Evolutionary conservation across 2,113 vertebrate genomes (phyloP), one percentile per base, ranked within the genome.

Genomic region (Piaya cayana): DNA sequence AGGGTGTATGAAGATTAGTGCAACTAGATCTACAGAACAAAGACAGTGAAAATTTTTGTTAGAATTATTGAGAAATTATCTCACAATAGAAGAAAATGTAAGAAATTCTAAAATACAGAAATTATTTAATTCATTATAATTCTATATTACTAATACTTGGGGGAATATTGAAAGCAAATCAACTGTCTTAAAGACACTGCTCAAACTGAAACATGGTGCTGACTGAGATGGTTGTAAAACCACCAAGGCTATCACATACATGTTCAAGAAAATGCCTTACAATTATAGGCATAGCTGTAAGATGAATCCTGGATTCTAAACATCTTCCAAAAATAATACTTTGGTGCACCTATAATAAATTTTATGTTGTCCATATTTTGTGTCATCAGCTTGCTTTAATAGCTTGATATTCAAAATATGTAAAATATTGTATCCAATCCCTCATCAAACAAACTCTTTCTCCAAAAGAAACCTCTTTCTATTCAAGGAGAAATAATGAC

Each of bases 161-260:
- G 5, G 86, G 11, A 49, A 86, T 39, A 79, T 1, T 68, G 26
- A 52, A 65, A 90, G 47, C 2, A 81, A 75, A 81, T 39, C 30
- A 79, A 49, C 8, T 39, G 16, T 25, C 11, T 49, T 52, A 47
- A 67, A 67, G 53, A 64, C 30, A 34, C 21, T 16, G 12, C 6
- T 83, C 17, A 50, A 8, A n/a, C 2, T 76, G 49, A 92, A 91
- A 64, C 5, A 45, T 4, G 19, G 15, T 60, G 20, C 34, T 87
- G 84, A 56, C 9, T 58, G 25, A 71, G 29, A 16, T 37, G 43
- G 65, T 43, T 69, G 76, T 16, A 56, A 71, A 90, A 91, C 12
- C 9, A 55, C 5, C 7, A 22, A 43, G 11, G 78, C 30, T 47
- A 8, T 27, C 53, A 79, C 0, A 2, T n/a, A 32, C 3, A 4